Base-by-base conservation (phyloP, 2,797 vertebrate genomes). In the Poeciliopsis paucimaculata region DNA sequence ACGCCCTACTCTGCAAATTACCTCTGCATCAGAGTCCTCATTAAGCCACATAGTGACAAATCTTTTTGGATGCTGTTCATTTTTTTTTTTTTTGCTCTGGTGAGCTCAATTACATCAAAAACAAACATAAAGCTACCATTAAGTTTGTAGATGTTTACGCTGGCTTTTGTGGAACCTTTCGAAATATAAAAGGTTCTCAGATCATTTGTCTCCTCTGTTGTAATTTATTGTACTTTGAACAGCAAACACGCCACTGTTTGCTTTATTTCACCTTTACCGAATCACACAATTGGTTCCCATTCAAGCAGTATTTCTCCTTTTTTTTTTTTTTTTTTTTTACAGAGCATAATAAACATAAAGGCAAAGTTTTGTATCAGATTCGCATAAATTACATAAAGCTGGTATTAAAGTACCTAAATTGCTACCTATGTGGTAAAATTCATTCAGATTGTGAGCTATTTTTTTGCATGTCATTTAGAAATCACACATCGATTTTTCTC, bases 161-260 rank as follows among this genome's bases (percentile, higher is more conserved):
- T 28, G 28, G 15, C 57, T 13, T 28, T 28, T 60, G 28, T 15
- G n/a, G 13, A 31, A 5, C 26, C 57, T 4, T 4, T 28, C 1
- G 60, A 64, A 34, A 64, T 20, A 1, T 36, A 4, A 36, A 36
- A 64, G 31, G 20, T 66, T 39, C 34, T 66, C 16, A 9, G 7
- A 23, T 10, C 34, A 66, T 39, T 18, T 11, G 3, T 39, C 16
- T 16, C n/a, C 26, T 60, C 4, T 28, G n/a, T 28, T 16, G 15
- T 64, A 39, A 72, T 73, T 77, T 71, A 77, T 36, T 57, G 88
- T 43, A 78, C 89, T 89, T 88, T 89, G 83, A 86, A 76, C 86
- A 39, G 51, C 7, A 53, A 81, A 81, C 76, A 84, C 74, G 9
- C 41, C 73, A 64, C 1, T 88, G 82, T 87, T 83, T 85, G 82